Percentiles rank a stretch among this genome's conserved stretches.
phyloP scores from a whole-genome alignment of 2,113 vertebrate genomes.

The Elaphurus davidianus region DNA sequence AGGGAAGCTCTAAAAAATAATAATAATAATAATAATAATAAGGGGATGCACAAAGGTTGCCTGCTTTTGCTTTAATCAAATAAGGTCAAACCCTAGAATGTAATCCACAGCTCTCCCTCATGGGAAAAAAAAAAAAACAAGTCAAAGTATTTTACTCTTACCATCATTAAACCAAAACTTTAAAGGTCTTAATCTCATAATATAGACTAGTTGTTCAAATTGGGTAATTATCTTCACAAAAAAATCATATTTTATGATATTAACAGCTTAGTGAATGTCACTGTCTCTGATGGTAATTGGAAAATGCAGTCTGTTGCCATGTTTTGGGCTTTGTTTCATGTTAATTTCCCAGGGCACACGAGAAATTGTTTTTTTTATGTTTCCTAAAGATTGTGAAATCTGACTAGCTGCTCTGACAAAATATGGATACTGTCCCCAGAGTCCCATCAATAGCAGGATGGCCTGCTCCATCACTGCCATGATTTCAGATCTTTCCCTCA shows the following conservation, averaged over 20 bases:
- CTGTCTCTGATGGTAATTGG: not conserved
- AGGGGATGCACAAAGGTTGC: not conserved
- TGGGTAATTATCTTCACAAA: not conserved
- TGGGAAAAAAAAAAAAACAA: not conserved
- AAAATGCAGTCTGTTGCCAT: not conserved
- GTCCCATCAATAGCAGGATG: not conserved
- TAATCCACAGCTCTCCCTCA: not conserved
- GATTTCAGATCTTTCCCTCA: not conserved
- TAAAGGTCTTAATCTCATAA: not conserved
- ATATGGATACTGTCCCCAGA: not conserved
- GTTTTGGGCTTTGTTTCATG: not conserved
- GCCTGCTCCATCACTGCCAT: rapidly evolving
- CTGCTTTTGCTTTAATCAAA: not conserved
- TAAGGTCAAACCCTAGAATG: not conserved
- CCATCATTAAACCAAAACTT: not conserved
- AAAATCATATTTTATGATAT: not conserved
- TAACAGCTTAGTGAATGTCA: not conserved
- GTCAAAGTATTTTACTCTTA: not conserved
- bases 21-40: not conserved
- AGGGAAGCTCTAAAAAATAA: no score
- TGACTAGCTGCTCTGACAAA: not conserved
- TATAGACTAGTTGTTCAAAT: not conserved
- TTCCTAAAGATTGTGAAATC: not conserved
- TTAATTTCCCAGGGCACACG: not conserved
- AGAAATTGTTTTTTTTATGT: not conserved